phyloP scores from a whole-genome alignment of 2,113 vertebrate genomes.

The Ursus arctos region DNA sequence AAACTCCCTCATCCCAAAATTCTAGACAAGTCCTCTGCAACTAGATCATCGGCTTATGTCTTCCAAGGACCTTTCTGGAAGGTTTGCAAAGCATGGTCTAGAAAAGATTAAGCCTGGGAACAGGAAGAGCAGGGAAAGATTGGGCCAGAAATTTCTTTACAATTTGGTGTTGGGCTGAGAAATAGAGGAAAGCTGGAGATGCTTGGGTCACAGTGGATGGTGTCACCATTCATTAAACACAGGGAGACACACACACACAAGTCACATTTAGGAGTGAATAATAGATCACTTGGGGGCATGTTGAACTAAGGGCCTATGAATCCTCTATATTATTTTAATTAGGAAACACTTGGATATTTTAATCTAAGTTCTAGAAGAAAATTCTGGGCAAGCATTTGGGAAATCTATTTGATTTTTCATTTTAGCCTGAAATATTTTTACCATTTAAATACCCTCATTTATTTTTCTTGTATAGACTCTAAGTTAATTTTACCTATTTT shows the following conservation, averaged over 20 bases:
- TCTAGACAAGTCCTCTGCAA: background rate
- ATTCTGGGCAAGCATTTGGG: background rate
- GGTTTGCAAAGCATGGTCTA: background rate
- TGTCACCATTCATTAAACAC: background rate
- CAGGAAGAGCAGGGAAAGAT: background rate
- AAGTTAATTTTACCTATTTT: background rate
- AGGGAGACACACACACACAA: background rate
- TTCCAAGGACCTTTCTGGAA: background rate
- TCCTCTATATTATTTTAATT: background rate
- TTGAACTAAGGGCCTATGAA: background rate
- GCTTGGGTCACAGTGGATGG: background rate
- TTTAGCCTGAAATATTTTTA: background rate
- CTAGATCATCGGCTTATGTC: background rate
- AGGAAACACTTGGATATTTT: background rate
- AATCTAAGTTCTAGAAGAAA: background rate
- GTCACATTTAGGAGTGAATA: background rate
- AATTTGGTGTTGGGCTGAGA: background rate
- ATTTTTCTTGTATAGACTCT: background rate
- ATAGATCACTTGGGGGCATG: background rate
- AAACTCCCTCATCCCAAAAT: background rate
- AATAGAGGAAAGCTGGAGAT: background rate
- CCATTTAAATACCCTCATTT: background rate
- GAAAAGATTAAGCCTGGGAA: background rate
- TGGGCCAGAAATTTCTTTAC: background rate
- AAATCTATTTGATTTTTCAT: background rate